A percentile compares a stretch with the other conserved stretches of the same genome.
Conservation (phyloP, 1,140 invertebrate genomes). For the Trissolcus basalis region DNA sequence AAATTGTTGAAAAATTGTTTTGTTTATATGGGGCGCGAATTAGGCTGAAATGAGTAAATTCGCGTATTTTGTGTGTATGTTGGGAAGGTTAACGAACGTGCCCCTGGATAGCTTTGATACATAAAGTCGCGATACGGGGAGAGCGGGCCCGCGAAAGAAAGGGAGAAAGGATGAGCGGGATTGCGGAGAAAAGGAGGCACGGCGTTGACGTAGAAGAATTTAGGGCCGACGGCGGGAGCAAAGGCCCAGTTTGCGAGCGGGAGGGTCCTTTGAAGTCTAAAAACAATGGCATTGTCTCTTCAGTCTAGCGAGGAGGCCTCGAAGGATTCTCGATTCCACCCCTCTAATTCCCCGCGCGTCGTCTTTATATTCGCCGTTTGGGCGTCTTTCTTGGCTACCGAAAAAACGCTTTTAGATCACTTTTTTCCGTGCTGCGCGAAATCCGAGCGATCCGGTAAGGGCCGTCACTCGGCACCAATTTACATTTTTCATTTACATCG, state of each 20-base stretch:
- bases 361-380: slow-evolving; percentile 47
- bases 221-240: slow-evolving; percentile 76
- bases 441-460: slow-evolving; percentile 59
- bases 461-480: slow-evolving; percentile 61
- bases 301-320: slow-evolving; percentile 72
- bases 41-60: slow-evolving; percentile 10
- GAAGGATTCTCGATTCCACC: slow-evolving; percentile 53
- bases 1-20: too few relatives aligned
- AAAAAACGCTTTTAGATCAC: slow-evolving; percentile 59
- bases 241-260: slow-evolving; percentile 73
- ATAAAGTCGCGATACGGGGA: slow-evolving; percentile 44
- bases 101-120: slow-evolving; percentile 54
- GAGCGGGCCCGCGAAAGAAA: slow-evolving; percentile 37
- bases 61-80: slow-evolving; percentile 43
- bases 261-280: slow-evolving; percentile 75
- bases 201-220: slow-evolving; percentile 75
- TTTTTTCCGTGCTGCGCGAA: slow-evolving; percentile 60
- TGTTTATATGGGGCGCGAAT: too few relatives aligned
- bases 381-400: slow-evolving; percentile 54
- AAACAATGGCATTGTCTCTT: slow-evolving; percentile 78
- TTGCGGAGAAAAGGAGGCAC: slow-evolving; percentile 51
- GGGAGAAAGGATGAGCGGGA: slow-evolving; percentile 46
- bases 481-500: slow-evolving; percentile 63
- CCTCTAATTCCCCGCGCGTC: slow-evolving; percentile 45
- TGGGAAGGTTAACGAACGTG: slow-evolving; percentile 59